phyloP scores from a whole-genome alignment of 2,113 vertebrate genomes.

The Gila orcuttii region DNA sequence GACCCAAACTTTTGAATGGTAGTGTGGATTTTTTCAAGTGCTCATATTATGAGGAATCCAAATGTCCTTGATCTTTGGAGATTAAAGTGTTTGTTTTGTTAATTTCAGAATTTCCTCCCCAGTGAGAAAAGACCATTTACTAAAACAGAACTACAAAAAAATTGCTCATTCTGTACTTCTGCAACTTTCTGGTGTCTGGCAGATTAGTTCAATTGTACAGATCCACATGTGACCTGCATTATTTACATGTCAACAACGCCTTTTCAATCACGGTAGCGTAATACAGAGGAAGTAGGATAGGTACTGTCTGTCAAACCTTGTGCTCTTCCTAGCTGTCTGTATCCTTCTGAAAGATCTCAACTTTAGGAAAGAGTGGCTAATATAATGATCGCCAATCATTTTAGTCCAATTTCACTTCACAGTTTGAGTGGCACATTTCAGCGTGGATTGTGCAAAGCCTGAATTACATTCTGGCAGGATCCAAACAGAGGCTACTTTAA shows the following conservation, averaged over 20 bases:
- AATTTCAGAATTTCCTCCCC: not conserved
- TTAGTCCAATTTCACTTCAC: not conserved
- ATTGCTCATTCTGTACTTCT: not conserved
- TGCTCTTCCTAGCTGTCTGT: not conserved
- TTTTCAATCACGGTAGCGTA: not conserved
- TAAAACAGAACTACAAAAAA: not conserved
- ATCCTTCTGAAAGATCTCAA: not conserved
- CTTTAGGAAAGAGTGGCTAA: not conserved
- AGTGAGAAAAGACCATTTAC: not conserved
- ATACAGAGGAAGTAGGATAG: not conserved
- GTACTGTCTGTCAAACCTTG: not conserved
- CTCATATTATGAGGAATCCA: not conserved
- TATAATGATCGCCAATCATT: not conserved
- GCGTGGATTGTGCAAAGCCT: not conserved
- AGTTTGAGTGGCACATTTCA: conserved; percentile 4
- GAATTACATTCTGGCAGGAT: no score
- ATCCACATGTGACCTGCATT: not conserved
- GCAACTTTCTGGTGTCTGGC: not conserved
- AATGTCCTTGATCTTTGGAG: not conserved
- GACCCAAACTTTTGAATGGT: not conserved
- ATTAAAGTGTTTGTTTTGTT: not conserved
- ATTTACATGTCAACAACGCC: not conserved
- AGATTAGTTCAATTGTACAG: not conserved
- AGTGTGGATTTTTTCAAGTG: not conserved
- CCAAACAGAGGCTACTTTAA: not conserved